Evolutionary conservation across 2,113 vertebrate genomes (phyloP).

Genomic region (Typhlomys cinereus): DNA sequence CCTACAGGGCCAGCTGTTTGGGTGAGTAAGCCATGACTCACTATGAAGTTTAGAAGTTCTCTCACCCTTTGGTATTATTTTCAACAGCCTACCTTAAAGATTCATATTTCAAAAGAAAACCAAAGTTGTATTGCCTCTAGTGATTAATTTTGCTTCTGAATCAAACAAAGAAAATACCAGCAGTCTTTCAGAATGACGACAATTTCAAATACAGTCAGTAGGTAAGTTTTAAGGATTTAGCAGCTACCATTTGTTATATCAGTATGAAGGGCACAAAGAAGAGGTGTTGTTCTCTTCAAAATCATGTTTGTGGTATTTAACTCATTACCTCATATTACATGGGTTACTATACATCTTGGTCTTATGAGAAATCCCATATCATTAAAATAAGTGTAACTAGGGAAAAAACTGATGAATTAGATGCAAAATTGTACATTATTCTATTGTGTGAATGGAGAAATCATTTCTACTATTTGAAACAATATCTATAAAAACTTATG

Average conservation of each 20-base stretch:
- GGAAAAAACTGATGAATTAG: no score
- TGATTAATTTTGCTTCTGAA: slow-evolving; percentile 42
- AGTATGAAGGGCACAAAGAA: not conserved
- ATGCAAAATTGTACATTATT: not conserved
- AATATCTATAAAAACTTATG: not conserved
- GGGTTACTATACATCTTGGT: not conserved
- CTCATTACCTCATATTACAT: not conserved
- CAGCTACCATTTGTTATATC: not conserved
- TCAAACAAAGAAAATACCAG: slow-evolving; percentile 36
- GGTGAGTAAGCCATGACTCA: not conserved
- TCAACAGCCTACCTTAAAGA: not conserved
- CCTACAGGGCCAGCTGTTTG: not conserved
- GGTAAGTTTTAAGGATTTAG: not conserved
- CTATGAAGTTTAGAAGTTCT: not conserved
- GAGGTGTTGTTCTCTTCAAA: not conserved
- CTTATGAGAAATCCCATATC: not conserved
- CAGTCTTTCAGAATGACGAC: not conserved
- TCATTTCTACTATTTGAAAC: not conserved
- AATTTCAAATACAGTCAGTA: not conserved
- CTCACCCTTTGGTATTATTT: not conserved
- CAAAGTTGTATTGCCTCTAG: not conserved
- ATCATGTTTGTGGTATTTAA: not conserved
- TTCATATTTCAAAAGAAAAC: slow-evolving; percentile 11
- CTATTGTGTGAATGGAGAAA: not conserved
- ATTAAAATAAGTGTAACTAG: not conserved